Base-by-base conservation (phyloP, 2,888 invertebrate species). In the Ophion ellenae region DNA sequence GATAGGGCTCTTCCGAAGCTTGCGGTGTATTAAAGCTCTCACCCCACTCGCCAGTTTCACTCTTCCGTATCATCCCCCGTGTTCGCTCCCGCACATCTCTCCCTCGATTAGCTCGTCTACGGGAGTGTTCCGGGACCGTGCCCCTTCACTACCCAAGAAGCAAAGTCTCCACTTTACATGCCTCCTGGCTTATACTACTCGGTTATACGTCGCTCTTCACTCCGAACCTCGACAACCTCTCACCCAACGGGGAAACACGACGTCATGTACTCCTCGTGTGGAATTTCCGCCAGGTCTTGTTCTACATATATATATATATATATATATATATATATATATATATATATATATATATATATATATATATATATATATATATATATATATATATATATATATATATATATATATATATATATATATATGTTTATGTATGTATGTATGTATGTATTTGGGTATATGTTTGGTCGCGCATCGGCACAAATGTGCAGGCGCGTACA, bases 41-140 rank as follows among this genome's bases (percentile, higher is more conserved):
- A 24, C 64, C 45, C 63, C 47, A 14, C 78, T 70, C 70, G 17
- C 28, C 45, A 57, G 71, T 80, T 36, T 71, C 67, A 47, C 53
- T 59, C 77, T 82, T 74, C 83, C 86, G 82, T 84, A 84, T 84
- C 79, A 76, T 79, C 84, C 80, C 61, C 67, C 47, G 40, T 47
- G 69, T 71, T 59, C 70, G 6, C 70, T 53, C 67, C 57, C 78
- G 47, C 78, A 59, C 79, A 69, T 80, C 84, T 64, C 76, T 66
- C 75, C 73, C 81, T 73, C 84, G 74, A 81, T 84, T 84, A 84
- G 69, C 73, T 84, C 77, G 73, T 81, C 66, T 69, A 73, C 81
- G 73, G 53, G 81, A 81, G 81, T 78, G 77, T 63, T 71, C 53
- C 73, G 59, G 80, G 76, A 81, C 53, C 76, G 77, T 24, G 67